A percentile compares a stretch with the other conserved stretches of the same genome.
phyloP scores from a whole-genome alignment of 2,888 invertebrate genomes.

The Tineola bisselliella region DNA sequence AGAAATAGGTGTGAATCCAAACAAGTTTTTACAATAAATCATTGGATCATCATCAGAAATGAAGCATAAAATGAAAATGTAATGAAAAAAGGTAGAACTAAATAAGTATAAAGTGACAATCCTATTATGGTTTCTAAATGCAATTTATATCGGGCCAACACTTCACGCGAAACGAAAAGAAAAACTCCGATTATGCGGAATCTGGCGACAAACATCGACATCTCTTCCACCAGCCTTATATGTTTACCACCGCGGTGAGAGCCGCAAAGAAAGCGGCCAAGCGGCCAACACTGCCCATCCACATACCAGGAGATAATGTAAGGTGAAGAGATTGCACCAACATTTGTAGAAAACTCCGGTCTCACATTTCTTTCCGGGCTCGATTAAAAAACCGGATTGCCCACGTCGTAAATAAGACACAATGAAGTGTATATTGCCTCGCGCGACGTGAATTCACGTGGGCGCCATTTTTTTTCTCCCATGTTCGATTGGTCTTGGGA shows the following conservation, averaged over 20 bases:
- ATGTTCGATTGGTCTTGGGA: not conserved
- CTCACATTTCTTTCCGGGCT: conserved; percentile 15
- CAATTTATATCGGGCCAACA: conserved; percentile 12
- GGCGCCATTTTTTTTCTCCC: conserved; percentile 25
- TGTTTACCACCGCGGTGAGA: conserved; percentile 5
- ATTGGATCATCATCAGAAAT: not conserved
- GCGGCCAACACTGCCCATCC: conserved; percentile 42
- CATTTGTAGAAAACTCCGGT: conserved; percentile 10
- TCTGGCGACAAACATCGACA: conserved; percentile 4
- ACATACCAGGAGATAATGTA: conserved; percentile 47
- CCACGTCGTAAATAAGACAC: conserved; percentile 43
- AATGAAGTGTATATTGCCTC: conserved; percentile 26
- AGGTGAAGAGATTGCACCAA: conserved; percentile 11
- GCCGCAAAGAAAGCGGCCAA: conserved; percentile 26
- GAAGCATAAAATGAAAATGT: conserved; percentile 8
- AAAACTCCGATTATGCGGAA: conserved; percentile 10
- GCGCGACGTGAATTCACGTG: conserved; percentile 29
- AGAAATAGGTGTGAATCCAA: too few species aligned
- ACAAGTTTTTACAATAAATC: not conserved
- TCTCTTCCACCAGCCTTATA: not conserved
- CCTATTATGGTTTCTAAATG: not conserved
- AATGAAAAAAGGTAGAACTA: not conserved
- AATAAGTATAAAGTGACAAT: conserved; percentile 6
- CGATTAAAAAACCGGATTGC: conserved; percentile 45
- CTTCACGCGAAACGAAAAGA: conserved; percentile 8